phyloP scores from a whole-genome alignment of 2,113 vertebrate species.

The Mastomys natalensis region DNA sequence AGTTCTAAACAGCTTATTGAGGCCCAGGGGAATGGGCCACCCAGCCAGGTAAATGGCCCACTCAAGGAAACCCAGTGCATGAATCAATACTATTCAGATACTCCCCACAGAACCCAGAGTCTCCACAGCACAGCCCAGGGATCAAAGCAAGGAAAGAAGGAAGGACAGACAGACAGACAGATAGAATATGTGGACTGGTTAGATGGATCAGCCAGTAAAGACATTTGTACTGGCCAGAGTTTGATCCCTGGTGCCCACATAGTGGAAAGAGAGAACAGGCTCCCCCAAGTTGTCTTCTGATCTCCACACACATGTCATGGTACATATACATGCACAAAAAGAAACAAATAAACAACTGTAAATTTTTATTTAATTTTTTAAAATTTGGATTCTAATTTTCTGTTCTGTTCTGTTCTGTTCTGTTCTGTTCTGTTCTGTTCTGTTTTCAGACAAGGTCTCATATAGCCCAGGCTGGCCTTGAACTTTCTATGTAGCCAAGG shows the following conservation, averaged over 20 bases:
- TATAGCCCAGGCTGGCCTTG: neutral
- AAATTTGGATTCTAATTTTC: neutral
- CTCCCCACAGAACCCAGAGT: neutral
- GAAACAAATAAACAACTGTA: neutral
- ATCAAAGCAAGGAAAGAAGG: neutral
- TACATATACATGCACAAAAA: neutral
- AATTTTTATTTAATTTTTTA: neutral
- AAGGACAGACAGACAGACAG: neutral
- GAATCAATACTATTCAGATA: neutral
- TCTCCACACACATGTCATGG: neutral
- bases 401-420: neutral
- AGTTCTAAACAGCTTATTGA: too few species aligned
- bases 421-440: neutral
- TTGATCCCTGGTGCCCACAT: neutral
- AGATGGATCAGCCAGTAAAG: neutral
- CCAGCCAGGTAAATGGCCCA: neutral
- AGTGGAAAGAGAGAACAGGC: neutral
- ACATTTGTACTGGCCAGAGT: too few species aligned
- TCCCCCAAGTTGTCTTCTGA: neutral
- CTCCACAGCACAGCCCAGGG: neutral
- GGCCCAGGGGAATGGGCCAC: neutral
- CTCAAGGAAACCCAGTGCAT: neutral
- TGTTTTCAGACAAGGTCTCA: neutral
- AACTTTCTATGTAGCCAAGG: neutral
- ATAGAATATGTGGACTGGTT: neutral